Conservation (phyloP, 2,113 vertebrate species). For the Azemiops feae region DNA sequence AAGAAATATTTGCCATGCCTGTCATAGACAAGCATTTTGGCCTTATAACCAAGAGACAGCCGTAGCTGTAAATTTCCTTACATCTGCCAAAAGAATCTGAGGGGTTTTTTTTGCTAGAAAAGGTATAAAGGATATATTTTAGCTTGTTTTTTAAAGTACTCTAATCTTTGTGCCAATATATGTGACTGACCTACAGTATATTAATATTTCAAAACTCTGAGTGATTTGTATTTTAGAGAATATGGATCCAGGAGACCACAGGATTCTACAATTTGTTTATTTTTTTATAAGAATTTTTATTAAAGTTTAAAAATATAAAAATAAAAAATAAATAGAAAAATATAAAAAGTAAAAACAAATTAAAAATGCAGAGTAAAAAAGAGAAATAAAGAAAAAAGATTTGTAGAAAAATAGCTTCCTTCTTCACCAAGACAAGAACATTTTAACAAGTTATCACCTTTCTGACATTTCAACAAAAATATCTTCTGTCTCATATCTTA, state of each 20-base stretch:
- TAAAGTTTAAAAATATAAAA: not conserved
- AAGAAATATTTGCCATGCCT: constrained; percentile 9
- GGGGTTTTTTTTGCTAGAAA: not conserved
- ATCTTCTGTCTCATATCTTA: not conserved
- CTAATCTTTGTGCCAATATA: not conserved
- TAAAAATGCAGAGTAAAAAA: too few species aligned
- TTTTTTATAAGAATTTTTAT: not conserved
- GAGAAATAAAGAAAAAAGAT: too few species aligned
- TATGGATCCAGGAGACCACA: not conserved
- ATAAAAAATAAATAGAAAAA: not conserved
- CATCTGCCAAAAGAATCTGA: constrained; percentile 20
- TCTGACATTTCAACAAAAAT: too few species aligned
- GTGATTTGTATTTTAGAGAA: constrained; percentile 11
- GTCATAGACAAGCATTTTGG: constrained; percentile 15
- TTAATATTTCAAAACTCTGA: constrained; percentile 9
- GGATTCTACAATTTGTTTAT: not conserved
- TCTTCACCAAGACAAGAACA: too few species aligned
- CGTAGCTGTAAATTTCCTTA: constrained; percentile 12
- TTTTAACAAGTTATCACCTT: too few species aligned
- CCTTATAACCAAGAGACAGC: constrained; percentile 17
- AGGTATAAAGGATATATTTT: not conserved
- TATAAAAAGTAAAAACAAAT: too few species aligned
- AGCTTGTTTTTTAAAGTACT: not conserved
- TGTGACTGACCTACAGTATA: not conserved
- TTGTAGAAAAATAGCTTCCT: too few species aligned